These are phyloP conservation scores for Pionites leucogaster DNA, from an alignment of 2,113 vertebrate genomes.

Conservation along the genomic window DNA sequence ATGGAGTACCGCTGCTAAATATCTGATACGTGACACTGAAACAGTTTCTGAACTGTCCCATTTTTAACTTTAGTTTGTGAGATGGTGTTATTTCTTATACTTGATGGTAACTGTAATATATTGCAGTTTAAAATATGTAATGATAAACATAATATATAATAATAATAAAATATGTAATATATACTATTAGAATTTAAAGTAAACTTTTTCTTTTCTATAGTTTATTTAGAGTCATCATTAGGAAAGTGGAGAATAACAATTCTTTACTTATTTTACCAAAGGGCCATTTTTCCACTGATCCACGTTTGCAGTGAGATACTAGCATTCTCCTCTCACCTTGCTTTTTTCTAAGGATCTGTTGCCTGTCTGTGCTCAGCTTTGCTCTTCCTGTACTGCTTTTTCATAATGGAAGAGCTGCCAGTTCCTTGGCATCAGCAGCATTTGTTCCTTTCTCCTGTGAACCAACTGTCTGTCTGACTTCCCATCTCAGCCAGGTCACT, in stretches of 20 bases:
- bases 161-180: too few relatives aligned
- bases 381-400: neutral
- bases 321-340: neutral
- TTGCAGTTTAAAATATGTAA: neutral
- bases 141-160: too few relatives aligned
- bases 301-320: neutral
- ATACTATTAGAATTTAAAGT: neutral
- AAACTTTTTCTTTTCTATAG: neutral
- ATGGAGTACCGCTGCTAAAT: neutral
- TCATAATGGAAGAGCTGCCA: neutral
- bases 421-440: neutral
- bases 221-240: neutral
- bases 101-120: neutral
- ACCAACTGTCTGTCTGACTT: neutral
- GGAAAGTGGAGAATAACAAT: neutral
- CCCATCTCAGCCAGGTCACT: neutral
- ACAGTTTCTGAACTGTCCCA: neutral
- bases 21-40: neutral
- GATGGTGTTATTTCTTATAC: neutral
- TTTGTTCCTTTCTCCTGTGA: neutral
- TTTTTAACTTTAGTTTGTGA: neutral
- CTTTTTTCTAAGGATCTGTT: neutral
- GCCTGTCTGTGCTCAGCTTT: neutral
- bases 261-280: neutral
- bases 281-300: neutral